phyloP scores from a whole-genome alignment of 2,888 invertebrate genomes.

The Abrostola triplasia region DNA sequence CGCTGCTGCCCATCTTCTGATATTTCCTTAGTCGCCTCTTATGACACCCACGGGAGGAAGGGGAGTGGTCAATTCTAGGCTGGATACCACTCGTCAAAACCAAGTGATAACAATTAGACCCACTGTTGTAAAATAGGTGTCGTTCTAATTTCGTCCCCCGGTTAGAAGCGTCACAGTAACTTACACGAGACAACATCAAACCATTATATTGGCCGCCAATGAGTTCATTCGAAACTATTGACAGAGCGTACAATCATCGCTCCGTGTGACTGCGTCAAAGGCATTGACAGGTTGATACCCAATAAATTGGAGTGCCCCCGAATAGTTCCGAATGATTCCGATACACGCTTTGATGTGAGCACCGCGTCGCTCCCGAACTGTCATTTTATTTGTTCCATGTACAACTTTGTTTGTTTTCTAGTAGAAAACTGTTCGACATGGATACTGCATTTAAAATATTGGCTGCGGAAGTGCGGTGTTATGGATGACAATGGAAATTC shows the following conservation, averaged over 20 bases:
- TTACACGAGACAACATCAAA: slow-evolving; percentile 22
- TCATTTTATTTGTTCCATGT: slow-evolving; percentile 51
- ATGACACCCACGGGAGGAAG: no score
- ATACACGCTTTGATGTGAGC: slow-evolving; percentile 51
- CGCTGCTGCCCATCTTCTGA: no score
- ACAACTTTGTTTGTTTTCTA: slow-evolving; percentile 35
- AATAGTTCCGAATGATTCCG: slow-evolving; percentile 39
- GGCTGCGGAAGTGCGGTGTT: slow-evolving; percentile 4
- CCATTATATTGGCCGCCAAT: slow-evolving; percentile 28
- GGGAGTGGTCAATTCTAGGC: no score
- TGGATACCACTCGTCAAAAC: no score
- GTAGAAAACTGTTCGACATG: slow-evolving; percentile 39
- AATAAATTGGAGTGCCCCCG: slow-evolving; percentile 64
- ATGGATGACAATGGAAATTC: slow-evolving; percentile 8
- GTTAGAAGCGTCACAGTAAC: background rate
- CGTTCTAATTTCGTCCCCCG: background rate
- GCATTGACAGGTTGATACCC: slow-evolving; percentile 67
- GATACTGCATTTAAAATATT: slow-evolving; percentile 44
- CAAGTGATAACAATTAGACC: no score
- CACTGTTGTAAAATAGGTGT: no score
- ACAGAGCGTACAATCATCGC: slow-evolving; percentile 57
- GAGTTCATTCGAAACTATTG: slow-evolving; percentile 53
- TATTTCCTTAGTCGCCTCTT: no score
- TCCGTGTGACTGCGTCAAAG: slow-evolving; percentile 60
- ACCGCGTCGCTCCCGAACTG: slow-evolving; percentile 26